Evolutionary conservation across 2,797 vertebrate genomes (phyloP).

Genomic region (Mormyrus hasselquistii): DNA sequence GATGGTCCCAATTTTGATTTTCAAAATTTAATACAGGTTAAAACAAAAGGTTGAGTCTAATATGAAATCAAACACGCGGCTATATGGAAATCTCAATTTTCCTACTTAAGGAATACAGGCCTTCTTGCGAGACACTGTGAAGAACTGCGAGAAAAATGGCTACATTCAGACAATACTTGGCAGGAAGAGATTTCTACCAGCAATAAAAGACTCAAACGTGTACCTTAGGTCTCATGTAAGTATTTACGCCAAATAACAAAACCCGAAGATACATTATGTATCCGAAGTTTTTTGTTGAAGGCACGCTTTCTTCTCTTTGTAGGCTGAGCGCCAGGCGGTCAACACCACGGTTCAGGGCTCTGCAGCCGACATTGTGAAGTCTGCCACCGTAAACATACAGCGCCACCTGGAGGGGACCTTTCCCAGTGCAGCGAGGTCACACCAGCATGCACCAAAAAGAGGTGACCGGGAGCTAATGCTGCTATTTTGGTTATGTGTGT

Average conservation of each 20-base stretch:
- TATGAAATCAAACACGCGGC: neutral
- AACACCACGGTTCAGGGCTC: conserved; percentile 94
- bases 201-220: conserved; percentile 74
- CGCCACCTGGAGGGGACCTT: conserved; percentile 63
- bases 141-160: conserved; percentile 76
- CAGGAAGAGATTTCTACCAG: conserved; percentile 83
- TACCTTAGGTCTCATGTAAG: conserved; percentile 84
- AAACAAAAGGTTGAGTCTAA: neutral
- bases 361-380: conserved; percentile 94
- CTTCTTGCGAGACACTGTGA: conserved; percentile 83
- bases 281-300: neutral
- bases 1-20: neutral
- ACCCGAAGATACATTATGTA: neutral
- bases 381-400: conserved; percentile 89
- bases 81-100: neutral
- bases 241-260: neutral
- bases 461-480: conserved; percentile 35
- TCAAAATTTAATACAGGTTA: neutral
- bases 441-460: conserved; percentile 61
- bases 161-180: conserved; percentile 89
- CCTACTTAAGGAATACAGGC: conserved; percentile 73
- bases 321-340: conserved; percentile 95
- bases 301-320: neutral
- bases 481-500: neutral
- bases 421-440: conserved; percentile 62